Conservation (phyloP, 1,140 invertebrate genomes). For the Zaprionus taronus region DNA sequence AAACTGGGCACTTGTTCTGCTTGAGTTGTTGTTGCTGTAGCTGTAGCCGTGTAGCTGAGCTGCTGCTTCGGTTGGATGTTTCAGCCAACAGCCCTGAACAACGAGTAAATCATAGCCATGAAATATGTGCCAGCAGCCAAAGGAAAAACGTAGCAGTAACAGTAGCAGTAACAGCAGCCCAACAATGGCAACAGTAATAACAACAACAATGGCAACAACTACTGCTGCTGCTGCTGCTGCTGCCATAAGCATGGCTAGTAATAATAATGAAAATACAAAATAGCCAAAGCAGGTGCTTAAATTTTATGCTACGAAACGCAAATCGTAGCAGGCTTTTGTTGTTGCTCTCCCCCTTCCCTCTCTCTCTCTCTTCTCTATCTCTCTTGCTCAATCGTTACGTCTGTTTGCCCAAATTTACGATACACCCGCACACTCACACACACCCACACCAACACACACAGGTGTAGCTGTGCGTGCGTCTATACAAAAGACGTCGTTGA, state of each 20-base stretch:
- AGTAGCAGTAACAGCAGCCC: not conserved
- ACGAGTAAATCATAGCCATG: conserved; percentile 81
- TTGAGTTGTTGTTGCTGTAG: conserved; percentile 55
- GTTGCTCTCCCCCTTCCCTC: conserved; percentile 8
- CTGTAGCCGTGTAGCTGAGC: conserved; percentile 22
- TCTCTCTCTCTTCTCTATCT: not conserved
- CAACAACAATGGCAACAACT: conserved; percentile 10
- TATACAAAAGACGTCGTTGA: conserved; percentile 43
- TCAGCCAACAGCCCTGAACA: conserved; percentile 75
- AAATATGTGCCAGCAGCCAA: conserved; percentile 74
- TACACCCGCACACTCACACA: conserved; percentile 16
- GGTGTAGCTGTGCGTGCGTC: not conserved
- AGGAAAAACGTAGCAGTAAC: conserved; percentile 38
- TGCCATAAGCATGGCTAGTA: conserved; percentile 49
- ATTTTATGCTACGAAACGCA: conserved; percentile 58
- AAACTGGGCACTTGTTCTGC: conserved; percentile 76
- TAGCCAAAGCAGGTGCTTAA: conserved; percentile 58
- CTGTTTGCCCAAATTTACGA: conserved; percentile 72
- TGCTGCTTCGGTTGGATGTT: conserved; percentile 27
- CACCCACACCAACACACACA: conserved; percentile 6
- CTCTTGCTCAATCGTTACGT: conserved; percentile 26
- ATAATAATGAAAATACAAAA: conserved; percentile 79
- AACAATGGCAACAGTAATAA: conserved; percentile 25
- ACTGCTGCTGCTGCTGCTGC: conserved; percentile 2
- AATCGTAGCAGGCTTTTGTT: conserved; percentile 68